Evolutionary conservation across 2,797 vertebrate species (phyloP).

Genomic region (Melanotaenia maccullochi): DNA sequence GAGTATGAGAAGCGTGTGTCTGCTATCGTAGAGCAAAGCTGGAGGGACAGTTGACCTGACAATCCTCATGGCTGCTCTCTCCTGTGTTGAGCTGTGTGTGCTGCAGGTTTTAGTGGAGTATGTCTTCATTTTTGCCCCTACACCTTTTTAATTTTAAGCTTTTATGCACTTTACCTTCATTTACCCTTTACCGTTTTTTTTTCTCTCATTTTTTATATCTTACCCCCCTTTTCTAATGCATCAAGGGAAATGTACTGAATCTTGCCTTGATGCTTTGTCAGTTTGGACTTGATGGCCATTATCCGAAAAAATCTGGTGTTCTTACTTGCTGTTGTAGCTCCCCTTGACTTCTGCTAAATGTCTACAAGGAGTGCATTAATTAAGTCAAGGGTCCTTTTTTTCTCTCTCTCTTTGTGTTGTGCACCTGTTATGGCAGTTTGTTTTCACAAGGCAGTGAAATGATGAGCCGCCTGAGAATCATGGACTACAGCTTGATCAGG

Average conservation of each 20-base stretch:
- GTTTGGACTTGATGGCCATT: conserved; percentile 62
- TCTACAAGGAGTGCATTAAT: conserved; percentile 45
- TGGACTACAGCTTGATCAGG: conserved; percentile 50
- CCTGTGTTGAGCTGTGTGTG: conserved; percentile 63
- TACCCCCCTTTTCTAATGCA: conserved; percentile 52
- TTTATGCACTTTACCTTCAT: conserved; percentile 86
- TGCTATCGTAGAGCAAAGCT: conserved; percentile 99
- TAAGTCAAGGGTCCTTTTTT: conserved; percentile 38
- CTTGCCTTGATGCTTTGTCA: conserved; percentile 67
- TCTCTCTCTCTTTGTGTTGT: conserved; percentile 24
- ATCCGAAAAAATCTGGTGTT: conserved; percentile 51
- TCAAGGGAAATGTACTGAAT: conserved; percentile 66
- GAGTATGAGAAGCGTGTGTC: conserved; percentile 99
- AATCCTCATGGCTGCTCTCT: conserved; percentile 46
- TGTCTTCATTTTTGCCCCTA: conserved; percentile 50
- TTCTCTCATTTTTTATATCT: conserved; percentile 6
- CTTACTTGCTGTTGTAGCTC: conserved; percentile 59
- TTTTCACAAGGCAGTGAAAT: conserved; percentile 43
- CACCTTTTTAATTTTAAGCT: conserved; percentile 78
- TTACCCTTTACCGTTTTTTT: conserved; percentile 4
- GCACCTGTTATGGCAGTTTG: conserved; percentile 41
- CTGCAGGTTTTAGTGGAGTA: conserved; percentile 74
- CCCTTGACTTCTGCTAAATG: conserved; percentile 49
- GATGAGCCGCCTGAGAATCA: conserved; percentile 57
- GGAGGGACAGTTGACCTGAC: conserved; percentile 96